phyloP scores from a whole-genome alignment of 37 sponge, comb jelly and placozoan genomes.

The Eunapius fragilis region DNA sequence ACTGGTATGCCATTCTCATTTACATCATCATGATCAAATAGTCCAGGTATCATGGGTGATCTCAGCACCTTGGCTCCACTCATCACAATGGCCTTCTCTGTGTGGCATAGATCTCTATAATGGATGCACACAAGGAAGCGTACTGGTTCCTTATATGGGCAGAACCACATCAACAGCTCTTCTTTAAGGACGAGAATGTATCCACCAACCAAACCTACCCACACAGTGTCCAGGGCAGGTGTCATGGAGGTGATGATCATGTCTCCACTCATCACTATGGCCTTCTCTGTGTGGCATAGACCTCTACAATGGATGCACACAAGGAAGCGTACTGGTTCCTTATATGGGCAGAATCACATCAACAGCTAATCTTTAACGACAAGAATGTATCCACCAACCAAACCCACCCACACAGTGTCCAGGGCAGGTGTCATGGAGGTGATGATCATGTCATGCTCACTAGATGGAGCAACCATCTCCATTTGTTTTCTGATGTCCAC shows the following conservation, averaged over 20 bases:
- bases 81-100: slow-evolving; percentile 6
- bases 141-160: slow-evolving; percentile 10
- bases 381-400: slow-evolving; percentile 29
- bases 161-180: slow-evolving; percentile 16
- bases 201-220: slow-evolving; percentile 29
- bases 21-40: background rate
- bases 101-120: background rate
- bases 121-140: background rate
- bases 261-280: slow-evolving; percentile 35
- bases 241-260: slow-evolving; percentile 40
- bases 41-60: background rate
- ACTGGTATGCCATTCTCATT: background rate
- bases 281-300: background rate
- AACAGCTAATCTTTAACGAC: slow-evolving; percentile 17
- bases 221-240: slow-evolving; percentile 31
- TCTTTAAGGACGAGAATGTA: slow-evolving; percentile 30
- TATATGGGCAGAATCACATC: slow-evolving; percentile 19
- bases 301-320: background rate
- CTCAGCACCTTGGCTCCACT: slow-evolving; percentile 38
- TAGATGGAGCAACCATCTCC: background rate
- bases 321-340: slow-evolving; percentile 11
- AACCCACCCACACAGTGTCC: slow-evolving; percentile 42
- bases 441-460: slow-evolving; percentile 5
- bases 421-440: slow-evolving; percentile 35
- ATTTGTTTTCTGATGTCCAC: background rate